Base-by-base conservation (phyloP, 2,888 invertebrate species). In the Dexiosoma caninum region DNA sequence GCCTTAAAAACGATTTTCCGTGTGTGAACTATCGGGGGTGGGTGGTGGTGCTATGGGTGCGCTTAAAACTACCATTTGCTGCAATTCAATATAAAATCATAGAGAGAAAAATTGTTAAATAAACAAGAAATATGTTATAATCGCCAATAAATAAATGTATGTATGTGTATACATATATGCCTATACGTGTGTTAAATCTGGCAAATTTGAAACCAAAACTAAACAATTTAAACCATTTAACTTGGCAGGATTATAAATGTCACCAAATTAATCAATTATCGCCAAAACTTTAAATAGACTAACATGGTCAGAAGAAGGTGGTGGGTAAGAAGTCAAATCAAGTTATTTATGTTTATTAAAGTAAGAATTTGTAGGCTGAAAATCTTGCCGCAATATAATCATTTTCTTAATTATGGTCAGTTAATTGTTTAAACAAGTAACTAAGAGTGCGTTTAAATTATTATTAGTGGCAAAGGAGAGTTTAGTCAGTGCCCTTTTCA, bases 181-280 rank as follows among this genome's bases (percentile, higher is more conserved):
- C 2, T 5, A 12, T 55, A 6, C 27, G 12, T 7, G 19, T 32
- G 46, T 49, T 19, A 44, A 35, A 32, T 23, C 46, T 44, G 27
- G 12, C 30, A 19, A 40, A 49, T 12, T 75, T 42, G 8, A 76
- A 67, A 80, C 51, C 72, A 74, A 81, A 71, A 69, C 66, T 62
- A 72, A 64, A 55, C 72, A 72, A 70, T 51, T 59, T 42, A 57
- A 51, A 49, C n/a, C 76, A 66, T 62, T 81, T 77, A 69, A 80
- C 77, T 81, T 71, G 66, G 12, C 23, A 40, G 69, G 77, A 81
- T 81, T 81, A 81, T 42, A 57, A 51, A 69, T 69, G 77, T 81
- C 69, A 64, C 16, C 69, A 77, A 81, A 77, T 77, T 72, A 77
- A 77, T 77, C 77, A 81, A 81, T 81, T 81, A 81, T 51, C 40